These are phyloP conservation scores for Rhincodon typus DNA, from an alignment of 2,797 vertebrate species.

Conservation along the genomic window DNA sequence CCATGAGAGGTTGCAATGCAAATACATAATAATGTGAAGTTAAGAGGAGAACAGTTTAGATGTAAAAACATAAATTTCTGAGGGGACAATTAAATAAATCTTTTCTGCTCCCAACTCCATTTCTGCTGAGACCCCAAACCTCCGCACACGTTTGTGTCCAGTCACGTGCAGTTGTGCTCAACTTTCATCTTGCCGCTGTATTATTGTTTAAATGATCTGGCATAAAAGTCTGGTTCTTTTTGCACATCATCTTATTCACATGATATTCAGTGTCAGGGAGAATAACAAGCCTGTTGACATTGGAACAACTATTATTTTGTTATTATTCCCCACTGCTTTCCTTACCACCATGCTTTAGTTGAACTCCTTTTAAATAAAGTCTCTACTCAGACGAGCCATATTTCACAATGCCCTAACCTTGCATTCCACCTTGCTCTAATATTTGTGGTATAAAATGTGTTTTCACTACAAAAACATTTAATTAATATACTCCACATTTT, in stretches of 20 bases:
- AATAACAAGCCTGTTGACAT: neutral
- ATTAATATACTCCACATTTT: neutral
- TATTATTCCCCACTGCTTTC: neutral
- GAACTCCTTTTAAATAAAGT: neutral
- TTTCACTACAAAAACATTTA: neutral
- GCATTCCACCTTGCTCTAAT: neutral
- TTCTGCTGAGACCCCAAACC: too few species aligned
- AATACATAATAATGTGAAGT: neutral
- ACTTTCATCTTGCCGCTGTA: neutral
- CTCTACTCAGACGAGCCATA: neutral
- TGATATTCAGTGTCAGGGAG: neutral
- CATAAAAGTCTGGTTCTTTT: neutral
- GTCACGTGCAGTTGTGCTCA: neutral
- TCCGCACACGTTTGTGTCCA: neutral
- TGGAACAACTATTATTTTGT: neutral
- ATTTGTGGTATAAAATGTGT: neutral
- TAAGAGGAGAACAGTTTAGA: neutral
- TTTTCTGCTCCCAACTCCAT: neutral
- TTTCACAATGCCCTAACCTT: neutral
- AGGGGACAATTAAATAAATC: slow-evolving; percentile 17
- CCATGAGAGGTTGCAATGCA: neutral
- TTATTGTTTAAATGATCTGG: neutral
- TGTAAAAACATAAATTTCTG: neutral
- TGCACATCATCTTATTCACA: neutral
- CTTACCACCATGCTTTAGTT: neutral